These are phyloP conservation scores for Schlechtendalia chinensis DNA, from an alignment of 1,140 invertebrate species.

Conservation along the genomic window DNA sequence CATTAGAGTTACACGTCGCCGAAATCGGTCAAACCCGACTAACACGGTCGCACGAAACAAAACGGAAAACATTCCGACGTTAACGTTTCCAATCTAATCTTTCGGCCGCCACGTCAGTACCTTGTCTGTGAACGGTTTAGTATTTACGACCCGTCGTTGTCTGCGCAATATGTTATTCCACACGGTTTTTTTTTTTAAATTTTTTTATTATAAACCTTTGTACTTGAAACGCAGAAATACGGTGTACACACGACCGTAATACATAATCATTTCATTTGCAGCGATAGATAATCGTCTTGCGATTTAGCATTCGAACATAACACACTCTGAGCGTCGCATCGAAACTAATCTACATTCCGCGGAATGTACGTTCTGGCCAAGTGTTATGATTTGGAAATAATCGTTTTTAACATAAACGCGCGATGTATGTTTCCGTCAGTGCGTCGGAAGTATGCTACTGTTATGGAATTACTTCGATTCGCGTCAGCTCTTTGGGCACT, in stretches of 20 bases:
- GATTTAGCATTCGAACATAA: background rate
- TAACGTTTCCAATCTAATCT: no score
- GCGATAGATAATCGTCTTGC: background rate
- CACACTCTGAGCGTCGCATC: background rate
- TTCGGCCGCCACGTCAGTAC: slow-evolving; percentile 18
- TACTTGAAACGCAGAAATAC: no score
- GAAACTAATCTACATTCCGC: background rate
- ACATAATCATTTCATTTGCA: background rate
- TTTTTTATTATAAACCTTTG: background rate
- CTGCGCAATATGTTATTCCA: background rate
- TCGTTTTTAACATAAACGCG: background rate
- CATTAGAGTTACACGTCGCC: no score
- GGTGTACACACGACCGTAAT: background rate
- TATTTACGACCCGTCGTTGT: background rate
- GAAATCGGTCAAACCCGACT: no score
- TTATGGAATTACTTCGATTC: no score
- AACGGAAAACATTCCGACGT: no score
- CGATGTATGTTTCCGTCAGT: background rate
- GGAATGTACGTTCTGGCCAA: no score
- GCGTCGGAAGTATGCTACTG: background rate
- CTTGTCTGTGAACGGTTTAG: background rate
- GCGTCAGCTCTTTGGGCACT: no score
- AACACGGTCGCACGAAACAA: no score
- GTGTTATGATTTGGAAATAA: background rate
- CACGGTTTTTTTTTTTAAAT: background rate